These are phyloP conservation scores for Microcaecilia unicolor DNA, from an alignment of 2,797 vertebrate species.

Conservation along the genomic window DNA sequence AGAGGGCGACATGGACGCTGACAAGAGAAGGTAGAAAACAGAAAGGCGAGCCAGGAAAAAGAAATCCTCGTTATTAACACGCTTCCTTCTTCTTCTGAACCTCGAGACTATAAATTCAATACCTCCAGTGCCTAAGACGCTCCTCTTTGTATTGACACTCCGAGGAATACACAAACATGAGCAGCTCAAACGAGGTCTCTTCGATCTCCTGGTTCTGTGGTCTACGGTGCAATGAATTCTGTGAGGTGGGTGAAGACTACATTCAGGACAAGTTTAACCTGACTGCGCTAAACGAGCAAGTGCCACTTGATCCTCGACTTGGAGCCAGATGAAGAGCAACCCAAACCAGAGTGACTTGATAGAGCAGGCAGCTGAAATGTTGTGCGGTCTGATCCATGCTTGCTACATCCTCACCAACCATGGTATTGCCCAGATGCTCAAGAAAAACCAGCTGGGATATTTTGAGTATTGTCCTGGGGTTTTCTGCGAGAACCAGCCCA, in stretches of 20 bases:
- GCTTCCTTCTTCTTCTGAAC: too few relatives aligned
- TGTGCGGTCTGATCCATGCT: constrained; percentile 86
- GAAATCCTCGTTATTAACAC: too few relatives aligned
- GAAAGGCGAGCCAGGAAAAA: too few relatives aligned
- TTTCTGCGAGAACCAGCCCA: constrained; percentile 89
- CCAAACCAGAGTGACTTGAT: constrained; percentile 93
- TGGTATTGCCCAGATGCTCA: constrained; percentile 92
- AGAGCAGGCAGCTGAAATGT: constrained; percentile 90
- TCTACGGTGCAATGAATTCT: constrained; percentile 86
- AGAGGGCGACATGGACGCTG: too few relatives aligned
- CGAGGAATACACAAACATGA: constrained; percentile 67
- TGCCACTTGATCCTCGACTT: constrained; percentile 91
- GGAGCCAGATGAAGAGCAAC: constrained; percentile 86
- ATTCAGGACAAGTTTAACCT: constrained; percentile 93
- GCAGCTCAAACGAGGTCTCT: constrained; percentile 89
- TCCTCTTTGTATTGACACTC: too few relatives aligned
- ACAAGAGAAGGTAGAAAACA: too few relatives aligned
- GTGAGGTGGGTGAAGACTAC: constrained; percentile 94
- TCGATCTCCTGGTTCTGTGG: constrained; percentile 97
- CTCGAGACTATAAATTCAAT: too few relatives aligned
- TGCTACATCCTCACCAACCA: constrained; percentile 91
- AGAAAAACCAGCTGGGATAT: constrained; percentile 89
- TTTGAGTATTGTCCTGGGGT: constrained; percentile 87
- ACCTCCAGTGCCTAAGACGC: too few relatives aligned
- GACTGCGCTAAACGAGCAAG: constrained; percentile 87